Percentiles rank a stretch among this genome's conserved stretches.
phyloP scores from a whole-genome alignment of 2,888 invertebrate genomes.

The Spilarctia lutea region DNA sequence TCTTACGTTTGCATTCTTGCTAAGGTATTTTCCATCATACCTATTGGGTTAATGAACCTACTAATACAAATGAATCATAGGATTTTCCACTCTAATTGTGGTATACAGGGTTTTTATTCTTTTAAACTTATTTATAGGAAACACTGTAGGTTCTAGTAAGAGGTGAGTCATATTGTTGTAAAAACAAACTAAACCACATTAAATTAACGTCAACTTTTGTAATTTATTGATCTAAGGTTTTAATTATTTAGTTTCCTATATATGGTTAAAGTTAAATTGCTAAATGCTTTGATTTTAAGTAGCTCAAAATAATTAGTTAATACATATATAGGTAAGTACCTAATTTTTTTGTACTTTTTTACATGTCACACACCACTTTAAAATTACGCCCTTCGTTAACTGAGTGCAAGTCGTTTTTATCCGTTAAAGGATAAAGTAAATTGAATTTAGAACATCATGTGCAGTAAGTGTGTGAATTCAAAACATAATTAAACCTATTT shows the following conservation, averaged over 20 bases:
- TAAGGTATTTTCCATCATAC: neutral
- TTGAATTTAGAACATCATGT: too few species aligned
- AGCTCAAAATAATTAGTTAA: too few species aligned
- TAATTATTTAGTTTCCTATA: neutral
- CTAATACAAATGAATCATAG: constrained; percentile 2
- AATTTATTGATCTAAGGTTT: neutral
- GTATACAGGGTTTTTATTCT: constrained; percentile 5
- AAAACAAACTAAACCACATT: neutral
- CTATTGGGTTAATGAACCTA: constrained; percentile 7
- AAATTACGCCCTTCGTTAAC: too few species aligned
- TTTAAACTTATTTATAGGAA: constrained; percentile 9
- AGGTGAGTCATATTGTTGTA: constrained; percentile 1
- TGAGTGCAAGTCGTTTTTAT: too few species aligned
- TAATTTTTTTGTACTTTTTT: too few species aligned
- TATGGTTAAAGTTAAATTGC: too few species aligned
- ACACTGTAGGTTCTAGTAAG: neutral
- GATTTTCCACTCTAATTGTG: constrained; percentile 13
- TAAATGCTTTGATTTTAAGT: too few species aligned
- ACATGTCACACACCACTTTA: too few species aligned
- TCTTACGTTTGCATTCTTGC: neutral
- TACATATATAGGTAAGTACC: too few species aligned
- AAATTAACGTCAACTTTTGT: neutral
- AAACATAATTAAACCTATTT: too few species aligned
- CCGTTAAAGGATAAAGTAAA: too few species aligned
- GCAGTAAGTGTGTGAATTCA: too few species aligned